Evolutionary conservation across 53 echinoderm and acorn worm species (phyloP).

Genomic region (Arbacia lixula): DNA sequence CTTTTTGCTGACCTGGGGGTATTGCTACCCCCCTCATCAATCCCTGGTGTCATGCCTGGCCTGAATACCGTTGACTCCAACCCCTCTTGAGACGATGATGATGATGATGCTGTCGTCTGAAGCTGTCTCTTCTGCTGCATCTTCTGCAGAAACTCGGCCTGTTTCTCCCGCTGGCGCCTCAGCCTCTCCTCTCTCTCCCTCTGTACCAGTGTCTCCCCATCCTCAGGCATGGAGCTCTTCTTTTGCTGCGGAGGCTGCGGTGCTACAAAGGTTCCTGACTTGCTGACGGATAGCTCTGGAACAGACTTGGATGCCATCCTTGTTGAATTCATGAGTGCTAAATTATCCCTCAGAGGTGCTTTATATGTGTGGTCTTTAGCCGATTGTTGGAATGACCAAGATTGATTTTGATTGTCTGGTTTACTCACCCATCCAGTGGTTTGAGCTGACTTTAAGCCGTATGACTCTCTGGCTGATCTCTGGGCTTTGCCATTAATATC

Average conservation of each 20-base stretch:
- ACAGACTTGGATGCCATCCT: not conserved
- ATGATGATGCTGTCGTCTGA: constrained; percentile 3
- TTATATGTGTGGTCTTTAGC: not conserved
- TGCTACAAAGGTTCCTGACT: constrained; percentile 24
- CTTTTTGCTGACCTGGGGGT: too few species aligned
- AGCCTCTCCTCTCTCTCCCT: constrained; percentile 76
- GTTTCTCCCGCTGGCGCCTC: constrained; percentile 88
- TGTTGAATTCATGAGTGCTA: constrained; percentile 41
- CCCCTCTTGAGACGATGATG: too few species aligned
- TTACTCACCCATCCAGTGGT: not conserved
- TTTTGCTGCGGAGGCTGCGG: constrained; percentile 1
- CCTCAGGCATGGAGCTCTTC: not conserved
- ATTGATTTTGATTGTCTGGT: constrained; percentile 13
- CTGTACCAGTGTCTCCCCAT: constrained; percentile 63
- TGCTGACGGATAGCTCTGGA: not conserved
- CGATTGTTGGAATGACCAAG: not conserved
- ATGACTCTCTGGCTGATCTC: too few species aligned
- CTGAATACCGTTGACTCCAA: too few species aligned
- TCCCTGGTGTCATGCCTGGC: too few species aligned
- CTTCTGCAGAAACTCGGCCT: constrained; percentile 74
- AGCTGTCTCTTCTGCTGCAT: constrained; percentile 75
- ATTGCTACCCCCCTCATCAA: too few species aligned
- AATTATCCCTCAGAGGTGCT: constrained; percentile 27
- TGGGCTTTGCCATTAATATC: too few species aligned
- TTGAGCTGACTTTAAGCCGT: not conserved